These are phyloP conservation scores for Chironomus striatipennis DNA, from an alignment of 1,140 invertebrate genomes.

Conservation along the genomic window DNA sequence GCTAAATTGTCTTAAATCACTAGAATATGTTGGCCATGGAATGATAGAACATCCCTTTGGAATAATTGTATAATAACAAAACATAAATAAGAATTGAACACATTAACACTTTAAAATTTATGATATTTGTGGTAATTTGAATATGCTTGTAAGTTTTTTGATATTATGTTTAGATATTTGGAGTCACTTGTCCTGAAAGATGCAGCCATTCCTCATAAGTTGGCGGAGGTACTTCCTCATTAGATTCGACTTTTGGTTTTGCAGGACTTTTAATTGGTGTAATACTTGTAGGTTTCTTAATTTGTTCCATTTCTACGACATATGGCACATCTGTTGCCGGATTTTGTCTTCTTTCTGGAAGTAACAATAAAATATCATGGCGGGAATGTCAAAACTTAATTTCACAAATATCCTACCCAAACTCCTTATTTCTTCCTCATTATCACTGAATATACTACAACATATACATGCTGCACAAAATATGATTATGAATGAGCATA, in stretches of 20 bases:
- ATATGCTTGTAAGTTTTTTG: not conserved
- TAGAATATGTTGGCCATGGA: no score
- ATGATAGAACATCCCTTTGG: no score
- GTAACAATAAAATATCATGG: not conserved
- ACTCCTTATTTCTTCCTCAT: not conserved
- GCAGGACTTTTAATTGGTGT: not conserved
- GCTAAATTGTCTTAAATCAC: no score
- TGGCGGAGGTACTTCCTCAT: not conserved
- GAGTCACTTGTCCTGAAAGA: not conserved
- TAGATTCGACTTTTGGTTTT: not conserved
- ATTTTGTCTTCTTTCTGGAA: not conserved
- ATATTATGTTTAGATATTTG: not conserved
- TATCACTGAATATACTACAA: constrained; percentile 3
- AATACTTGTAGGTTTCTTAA: not conserved
- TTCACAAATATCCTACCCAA: not conserved
- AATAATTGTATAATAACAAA: no score
- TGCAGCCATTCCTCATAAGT: not conserved
- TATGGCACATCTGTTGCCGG: not conserved
- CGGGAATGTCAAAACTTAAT: not conserved
- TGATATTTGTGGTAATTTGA: no score
- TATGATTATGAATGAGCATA: not conserved
- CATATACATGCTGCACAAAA: not conserved
- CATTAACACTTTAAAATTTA: no score
- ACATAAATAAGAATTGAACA: no score
- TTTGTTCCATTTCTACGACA: not conserved